Conservation (phyloP, 2,113 vertebrate genomes). For the rat (Rattus norvegicus) region GRCr8 NC_086019.1:185570001-185570500, state of each 20-base stretch:
- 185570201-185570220: not conserved
- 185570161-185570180: not conserved
- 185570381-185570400: not conserved
- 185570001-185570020: not conserved
- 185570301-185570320: not conserved
- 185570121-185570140: not conserved
- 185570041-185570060: not conserved
- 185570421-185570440: not conserved
- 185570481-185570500: not conserved
- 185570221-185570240: not conserved
- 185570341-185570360: accelerated
- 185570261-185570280: not conserved
- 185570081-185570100: not conserved
- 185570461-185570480: not conserved
- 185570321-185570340: not conserved
- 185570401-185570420: not conserved
- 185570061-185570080: not conserved
- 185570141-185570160: not conserved
- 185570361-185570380: not conserved
- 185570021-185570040: not conserved
- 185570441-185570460: not conserved
- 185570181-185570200: not conserved
- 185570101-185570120: not conserved
- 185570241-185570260: not conserved
- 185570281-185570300: not conserved